A percentile compares a stretch with the other conserved stretches of the same genome.
Evolutionary conservation across 2,113 vertebrate genomes (phyloP).

Genomic region (Laticauda laticaudata): DNA sequence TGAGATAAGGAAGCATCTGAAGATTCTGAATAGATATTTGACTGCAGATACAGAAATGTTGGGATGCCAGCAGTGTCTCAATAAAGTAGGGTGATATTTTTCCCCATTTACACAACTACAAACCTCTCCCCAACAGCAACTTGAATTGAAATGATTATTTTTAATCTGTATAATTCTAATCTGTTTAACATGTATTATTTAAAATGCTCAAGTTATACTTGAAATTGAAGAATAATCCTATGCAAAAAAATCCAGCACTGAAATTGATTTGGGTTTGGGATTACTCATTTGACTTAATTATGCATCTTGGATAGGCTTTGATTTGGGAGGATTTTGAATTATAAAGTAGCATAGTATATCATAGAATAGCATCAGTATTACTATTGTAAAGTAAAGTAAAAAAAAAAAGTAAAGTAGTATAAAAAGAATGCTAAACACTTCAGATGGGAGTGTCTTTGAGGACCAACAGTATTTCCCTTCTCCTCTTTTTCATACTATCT

Average conservation of each 20-base stretch:
- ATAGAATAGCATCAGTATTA: too few relatives aligned
- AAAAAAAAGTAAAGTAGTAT: neutral
- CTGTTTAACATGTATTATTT: neutral
- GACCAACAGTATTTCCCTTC: neutral
- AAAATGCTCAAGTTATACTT: neutral
- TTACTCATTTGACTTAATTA: neutral
- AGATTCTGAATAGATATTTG: slow-evolving; percentile 74
- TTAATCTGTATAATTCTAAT: neutral
- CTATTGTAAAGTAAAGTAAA: too few relatives aligned
- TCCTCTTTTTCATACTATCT: neutral
- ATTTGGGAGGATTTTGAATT: neutral
- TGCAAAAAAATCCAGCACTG: too few relatives aligned
- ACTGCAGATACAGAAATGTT: slow-evolving; percentile 69
- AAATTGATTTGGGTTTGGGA: neutral
- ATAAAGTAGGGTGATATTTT: slow-evolving; percentile 64
- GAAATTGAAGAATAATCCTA: neutral
- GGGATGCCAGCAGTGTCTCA: slow-evolving; percentile 74
- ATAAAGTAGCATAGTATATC: neutral
- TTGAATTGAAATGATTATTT: neutral
- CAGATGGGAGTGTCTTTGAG: neutral
- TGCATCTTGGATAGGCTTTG: neutral
- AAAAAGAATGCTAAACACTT: neutral
- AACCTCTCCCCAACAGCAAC: neutral
- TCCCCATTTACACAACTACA: neutral
- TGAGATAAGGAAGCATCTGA: slow-evolving; percentile 78